Percentiles rank a stretch among this genome's conserved stretches.
Evolutionary conservation across 2,113 vertebrate species (phyloP).

Genomic region (Boleophthalmus pectinirostris): DNA sequence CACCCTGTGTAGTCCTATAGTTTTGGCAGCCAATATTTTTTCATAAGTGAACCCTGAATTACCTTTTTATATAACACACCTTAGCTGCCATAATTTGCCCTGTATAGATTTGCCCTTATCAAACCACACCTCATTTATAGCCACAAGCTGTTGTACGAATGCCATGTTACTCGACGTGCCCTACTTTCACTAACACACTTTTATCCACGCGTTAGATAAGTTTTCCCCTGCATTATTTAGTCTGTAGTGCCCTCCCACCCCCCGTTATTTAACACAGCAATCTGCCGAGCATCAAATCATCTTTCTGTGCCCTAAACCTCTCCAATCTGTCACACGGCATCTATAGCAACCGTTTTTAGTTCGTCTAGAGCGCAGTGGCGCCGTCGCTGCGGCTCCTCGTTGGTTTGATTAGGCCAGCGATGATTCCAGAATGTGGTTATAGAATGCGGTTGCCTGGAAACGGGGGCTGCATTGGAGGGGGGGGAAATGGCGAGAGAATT

Average conservation of each 20-base stretch:
- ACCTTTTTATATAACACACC: neutral
- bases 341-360: conserved; percentile 5
- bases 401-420: conserved; percentile 17
- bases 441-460: conserved; percentile 61
- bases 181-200: neutral
- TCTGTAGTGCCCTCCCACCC: neutral
- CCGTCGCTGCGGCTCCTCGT: conserved; percentile 39
- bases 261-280: conserved; percentile 7
- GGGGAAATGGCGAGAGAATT: conserved; percentile 20
- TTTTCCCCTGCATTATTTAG: conserved; percentile 3
- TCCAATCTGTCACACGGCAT: neutral
- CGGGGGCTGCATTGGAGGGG: conserved; percentile 8
- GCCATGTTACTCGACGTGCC: neutral
- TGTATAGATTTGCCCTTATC: neutral
- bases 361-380: conserved; percentile 9
- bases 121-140: conserved; percentile 1
- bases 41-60: neutral
- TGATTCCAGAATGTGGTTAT: conserved; percentile 11
- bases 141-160: neutral
- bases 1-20: neutral
- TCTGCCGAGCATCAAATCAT: neutral
- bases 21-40: neutral
- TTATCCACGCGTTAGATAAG: neutral
- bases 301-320: neutral
- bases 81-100: neutral